Conservation (phyloP, 53 echinoderm and acorn worm genomes). For the Luidia sarsii region DNA sequence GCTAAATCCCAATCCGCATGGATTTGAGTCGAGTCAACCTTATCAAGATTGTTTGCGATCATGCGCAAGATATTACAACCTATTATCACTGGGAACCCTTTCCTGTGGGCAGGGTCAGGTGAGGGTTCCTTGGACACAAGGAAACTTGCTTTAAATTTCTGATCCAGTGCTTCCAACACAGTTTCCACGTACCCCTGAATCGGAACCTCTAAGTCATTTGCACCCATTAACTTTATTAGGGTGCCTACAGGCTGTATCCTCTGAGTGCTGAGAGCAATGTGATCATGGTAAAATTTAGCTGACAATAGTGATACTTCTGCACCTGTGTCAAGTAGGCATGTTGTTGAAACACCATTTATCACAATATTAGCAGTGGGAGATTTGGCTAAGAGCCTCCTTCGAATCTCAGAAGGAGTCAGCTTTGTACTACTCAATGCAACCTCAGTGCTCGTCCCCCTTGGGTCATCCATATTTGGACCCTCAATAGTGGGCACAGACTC, state of each 20-base stretch:
- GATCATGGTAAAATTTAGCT: background rate
- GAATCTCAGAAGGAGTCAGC: background rate
- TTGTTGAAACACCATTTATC: background rate
- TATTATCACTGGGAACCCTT: background rate
- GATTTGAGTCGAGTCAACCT: background rate
- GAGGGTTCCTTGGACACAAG: background rate
- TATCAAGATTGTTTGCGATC: background rate
- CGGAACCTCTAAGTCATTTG: background rate
- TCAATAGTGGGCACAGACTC: background rate
- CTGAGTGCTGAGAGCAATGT: background rate
- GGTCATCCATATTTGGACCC: background rate
- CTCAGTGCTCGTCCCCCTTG: background rate
- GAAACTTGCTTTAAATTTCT: background rate
- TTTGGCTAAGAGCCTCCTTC: background rate
- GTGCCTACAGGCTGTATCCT: background rate
- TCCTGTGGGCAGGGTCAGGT: background rate
- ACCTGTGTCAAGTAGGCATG: background rate
- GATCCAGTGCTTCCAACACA: background rate
- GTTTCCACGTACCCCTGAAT: background rate
- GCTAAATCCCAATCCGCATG: background rate
- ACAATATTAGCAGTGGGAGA: background rate
- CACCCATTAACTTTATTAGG: background rate
- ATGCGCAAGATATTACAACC: constrained; percentile 1
- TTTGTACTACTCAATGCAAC: background rate
- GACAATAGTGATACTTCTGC: background rate